A percentile compares a stretch with the other conserved stretches of the same genome.
phyloP scores from a whole-genome alignment of 2,888 invertebrate genomes.

The Julus scandinavius region DNA sequence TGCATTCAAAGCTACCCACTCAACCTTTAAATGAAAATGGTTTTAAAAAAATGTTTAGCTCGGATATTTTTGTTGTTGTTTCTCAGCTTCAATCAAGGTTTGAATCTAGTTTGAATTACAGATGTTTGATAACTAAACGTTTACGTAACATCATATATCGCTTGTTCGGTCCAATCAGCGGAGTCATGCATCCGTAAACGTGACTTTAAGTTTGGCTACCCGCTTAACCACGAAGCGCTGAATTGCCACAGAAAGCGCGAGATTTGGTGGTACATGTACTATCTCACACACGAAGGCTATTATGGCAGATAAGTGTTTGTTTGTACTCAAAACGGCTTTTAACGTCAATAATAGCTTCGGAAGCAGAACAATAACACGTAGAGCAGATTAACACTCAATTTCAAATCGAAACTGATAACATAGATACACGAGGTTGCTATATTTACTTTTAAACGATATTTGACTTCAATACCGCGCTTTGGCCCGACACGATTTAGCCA shows the following conservation, averaged over 20 bases:
- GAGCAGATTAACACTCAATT: background rate
- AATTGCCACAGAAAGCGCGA: background rate
- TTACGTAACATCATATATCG: no score
- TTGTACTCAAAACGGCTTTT: background rate
- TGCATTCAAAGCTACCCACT: no score
- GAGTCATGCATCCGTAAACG: background rate
- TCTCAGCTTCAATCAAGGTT: no score
- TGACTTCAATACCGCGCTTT: background rate
- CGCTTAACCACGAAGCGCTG: background rate
- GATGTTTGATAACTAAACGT: no score
- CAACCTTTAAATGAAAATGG: no score
- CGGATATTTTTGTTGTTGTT: no score
- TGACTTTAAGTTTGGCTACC: constrained; percentile 8
- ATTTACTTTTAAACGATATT: background rate
- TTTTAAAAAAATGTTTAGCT: no score
- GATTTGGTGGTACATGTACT: background rate
- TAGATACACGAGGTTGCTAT: background rate
- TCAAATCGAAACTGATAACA: background rate
- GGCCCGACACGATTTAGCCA: background rate
- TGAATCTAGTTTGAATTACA: no score
- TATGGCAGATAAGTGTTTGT: background rate
- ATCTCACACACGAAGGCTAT: background rate
- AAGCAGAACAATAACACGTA: constrained; percentile 34
- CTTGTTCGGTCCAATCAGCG: background rate
- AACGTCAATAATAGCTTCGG: constrained; percentile 12